Conservation (phyloP, 2,888 invertebrate genomes). For the Parochlus steinenii region DNA sequence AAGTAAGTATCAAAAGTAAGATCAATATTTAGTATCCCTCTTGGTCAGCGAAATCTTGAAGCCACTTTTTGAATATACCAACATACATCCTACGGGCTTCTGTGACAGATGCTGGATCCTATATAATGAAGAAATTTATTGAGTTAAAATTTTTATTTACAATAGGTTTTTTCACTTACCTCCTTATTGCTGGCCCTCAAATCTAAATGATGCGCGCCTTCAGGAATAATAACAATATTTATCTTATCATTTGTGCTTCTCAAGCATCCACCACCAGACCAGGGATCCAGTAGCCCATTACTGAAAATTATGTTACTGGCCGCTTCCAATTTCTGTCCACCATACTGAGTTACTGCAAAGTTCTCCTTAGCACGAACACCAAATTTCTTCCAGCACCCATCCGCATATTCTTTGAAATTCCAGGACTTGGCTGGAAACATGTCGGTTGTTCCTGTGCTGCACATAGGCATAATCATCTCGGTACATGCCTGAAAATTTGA, state of each 20-base stretch:
- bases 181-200: conserved; percentile 38
- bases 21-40: too few relatives aligned
- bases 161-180: too few relatives aligned
- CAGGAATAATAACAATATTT: conserved; percentile 54
- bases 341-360: conserved; percentile 59
- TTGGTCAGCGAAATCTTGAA: too few relatives aligned
- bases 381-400: conserved; percentile 51
- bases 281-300: conserved; percentile 69
- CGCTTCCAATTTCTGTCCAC: conserved; percentile 52
- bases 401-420: conserved; percentile 49
- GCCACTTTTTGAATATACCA: not conserved
- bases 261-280: conserved; percentile 72
- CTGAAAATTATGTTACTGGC: conserved; percentile 62
- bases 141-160: too few relatives aligned
- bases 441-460: conserved; percentile 53
- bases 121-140: too few relatives aligned
- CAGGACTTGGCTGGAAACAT: conserved; percentile 70
- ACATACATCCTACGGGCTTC: conserved; percentile 4
- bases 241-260: conserved; percentile 47
- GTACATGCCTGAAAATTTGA: conserved; percentile 83
- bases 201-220: conserved; percentile 78
- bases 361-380: conserved; percentile 48
- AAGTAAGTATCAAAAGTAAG: too few relatives aligned
- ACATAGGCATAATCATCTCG: conserved; percentile 95
- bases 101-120: conserved; percentile 6